Evolutionary conservation across 2,888 invertebrate species (phyloP), one percentile per base, ranked within the genome.

Genomic region (Chrysodeixis includens): DNA sequence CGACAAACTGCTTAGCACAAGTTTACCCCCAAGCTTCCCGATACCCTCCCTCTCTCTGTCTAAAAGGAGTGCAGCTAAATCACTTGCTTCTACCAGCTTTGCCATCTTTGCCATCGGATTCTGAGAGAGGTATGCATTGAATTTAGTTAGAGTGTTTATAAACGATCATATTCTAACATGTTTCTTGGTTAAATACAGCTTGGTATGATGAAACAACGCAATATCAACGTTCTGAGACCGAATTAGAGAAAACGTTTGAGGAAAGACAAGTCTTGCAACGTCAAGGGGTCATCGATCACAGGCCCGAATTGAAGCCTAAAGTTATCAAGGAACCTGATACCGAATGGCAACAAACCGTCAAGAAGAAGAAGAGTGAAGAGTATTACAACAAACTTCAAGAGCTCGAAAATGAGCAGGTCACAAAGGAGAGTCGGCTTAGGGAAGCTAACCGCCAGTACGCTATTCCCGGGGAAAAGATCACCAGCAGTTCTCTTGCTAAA

Each of bases 151-250:
- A 61, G 56, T 59, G 9, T n/a, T 35, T 30, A 12, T 22, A 12
- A 64, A 12, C 26, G 1, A 20, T 49, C 22, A n/a, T 35, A 16
- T 66, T 30, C 55, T 80, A 67, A 71, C 62, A 60, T 71, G 56
- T 52, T 71, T 62, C 46, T 78, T 79, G 56, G 80, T 75, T 55
- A 69, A 79, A 69, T 83, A 79, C 92, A 94, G 98, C 98, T 84
- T 99, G 98, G 98, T 99, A 99, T 95, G 98, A 99, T 95, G 98
- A 98, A 90, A 96, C 98, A 88, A 96, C 97, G 78, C 97, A 97
- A 89, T 98, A 98, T 93, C 98, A 98, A 93, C 97, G 98, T 78
- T 95, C 96, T 90, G 97, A 97, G 83, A 97, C 97, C 62, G 98
- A 99, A 93, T 95, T 98, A 83, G 98, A 98, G 90, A 97, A 97